Percentiles rank a stretch among this genome's conserved stretches.
Evolutionary conservation across 2,888 invertebrate genomes (phyloP).

Genomic region (Harpalus rufipes): DNA sequence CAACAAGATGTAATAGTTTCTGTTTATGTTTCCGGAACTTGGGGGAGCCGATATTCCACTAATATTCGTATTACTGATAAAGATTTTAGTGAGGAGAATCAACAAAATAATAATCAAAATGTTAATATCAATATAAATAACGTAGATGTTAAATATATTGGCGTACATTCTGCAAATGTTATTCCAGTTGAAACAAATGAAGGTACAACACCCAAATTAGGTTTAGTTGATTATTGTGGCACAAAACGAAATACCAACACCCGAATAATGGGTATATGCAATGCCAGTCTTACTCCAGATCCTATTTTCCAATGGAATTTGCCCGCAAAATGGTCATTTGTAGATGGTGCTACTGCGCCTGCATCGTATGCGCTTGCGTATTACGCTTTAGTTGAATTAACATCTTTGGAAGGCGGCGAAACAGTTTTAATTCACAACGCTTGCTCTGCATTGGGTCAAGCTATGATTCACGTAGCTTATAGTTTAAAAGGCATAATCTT

Average conservation of each 20-base stretch:
- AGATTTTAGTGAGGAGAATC: neutral
- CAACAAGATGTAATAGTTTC: conserved; percentile 88
- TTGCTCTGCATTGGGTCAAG: conserved; percentile 85
- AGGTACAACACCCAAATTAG: conserved; percentile 79
- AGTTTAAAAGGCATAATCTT: conserved; percentile 80
- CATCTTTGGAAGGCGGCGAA: conserved; percentile 74
- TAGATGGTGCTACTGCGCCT: conserved; percentile 88
- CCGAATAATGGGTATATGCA: conserved; percentile 27
- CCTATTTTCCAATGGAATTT: conserved; percentile 82
- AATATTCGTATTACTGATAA: neutral
- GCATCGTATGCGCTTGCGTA: conserved; percentile 85
- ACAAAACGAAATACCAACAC: neutral
- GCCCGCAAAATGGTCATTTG: conserved; percentile 85
- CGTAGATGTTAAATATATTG: conserved; percentile 17
- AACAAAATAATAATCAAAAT: neutral
- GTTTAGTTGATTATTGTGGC: conserved; percentile 30
- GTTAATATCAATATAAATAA: conserved; percentile 2
- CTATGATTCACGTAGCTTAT: conserved; percentile 84
- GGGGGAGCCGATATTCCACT: conserved; percentile 57
- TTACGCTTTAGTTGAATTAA: conserved; percentile 76
- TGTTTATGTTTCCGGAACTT: conserved; percentile 81
- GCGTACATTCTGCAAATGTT: conserved; percentile 12
- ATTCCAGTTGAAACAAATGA: conserved; percentile 1
- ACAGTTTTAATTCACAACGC: conserved; percentile 79
- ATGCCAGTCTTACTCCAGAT: conserved; percentile 70